A percentile compares a stretch with the other conserved stretches of the same genome.
These are phyloP conservation scores for Otus sunia DNA, from an alignment of 2,113 vertebrate genomes.

Conservation along the genomic window DNA sequence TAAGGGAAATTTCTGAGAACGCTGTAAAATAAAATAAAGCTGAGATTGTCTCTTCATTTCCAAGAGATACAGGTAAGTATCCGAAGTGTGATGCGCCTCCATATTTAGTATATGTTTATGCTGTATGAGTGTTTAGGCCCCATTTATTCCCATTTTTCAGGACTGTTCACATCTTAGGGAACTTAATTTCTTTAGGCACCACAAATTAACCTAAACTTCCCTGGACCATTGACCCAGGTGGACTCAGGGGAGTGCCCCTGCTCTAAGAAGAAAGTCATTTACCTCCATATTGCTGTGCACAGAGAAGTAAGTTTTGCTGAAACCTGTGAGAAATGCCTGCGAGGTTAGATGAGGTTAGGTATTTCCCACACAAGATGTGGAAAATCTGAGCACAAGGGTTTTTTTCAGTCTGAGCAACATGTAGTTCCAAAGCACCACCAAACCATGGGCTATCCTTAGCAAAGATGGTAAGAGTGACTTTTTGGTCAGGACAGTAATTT, in stretches of 20 bases:
- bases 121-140: background rate
- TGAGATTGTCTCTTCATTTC: background rate
- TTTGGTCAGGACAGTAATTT: background rate
- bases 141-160: background rate
- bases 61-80: background rate
- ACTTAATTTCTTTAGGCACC: background rate
- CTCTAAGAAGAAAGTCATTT: background rate
- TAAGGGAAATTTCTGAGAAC: background rate
- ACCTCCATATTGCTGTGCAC: background rate
- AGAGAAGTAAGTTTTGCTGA: background rate
- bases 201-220: background rate
- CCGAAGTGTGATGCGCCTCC: background rate
- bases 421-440: background rate
- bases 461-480: background rate
- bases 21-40: background rate
- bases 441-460: background rate
- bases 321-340: background rate
- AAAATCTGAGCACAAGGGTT: background rate
- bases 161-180: background rate
- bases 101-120: background rate
- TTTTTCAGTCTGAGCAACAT: background rate
- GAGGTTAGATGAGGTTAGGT: background rate
- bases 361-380: background rate
- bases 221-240: background rate
- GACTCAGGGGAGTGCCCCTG: background rate